Evolutionary conservation across 2,888 invertebrate species (phyloP).

Genomic region (Slavum lentiscoides): DNA sequence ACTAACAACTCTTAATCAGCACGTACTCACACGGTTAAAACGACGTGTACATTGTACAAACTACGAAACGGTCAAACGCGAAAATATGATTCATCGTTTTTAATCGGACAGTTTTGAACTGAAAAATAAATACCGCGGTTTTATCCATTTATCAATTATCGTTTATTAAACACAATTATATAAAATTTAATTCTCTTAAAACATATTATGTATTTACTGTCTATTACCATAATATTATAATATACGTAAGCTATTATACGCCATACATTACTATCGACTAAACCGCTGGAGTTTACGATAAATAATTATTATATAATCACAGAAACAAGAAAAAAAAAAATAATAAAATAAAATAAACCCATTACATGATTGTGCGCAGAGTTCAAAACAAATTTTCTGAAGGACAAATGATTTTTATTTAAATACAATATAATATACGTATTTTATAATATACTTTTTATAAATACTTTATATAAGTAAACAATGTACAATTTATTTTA

Average conservation of each 20-base stretch:
- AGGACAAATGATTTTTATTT: conserved; percentile 17
- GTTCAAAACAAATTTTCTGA: neutral
- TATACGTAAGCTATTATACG: too few species aligned
- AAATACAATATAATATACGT: conserved; percentile 13
- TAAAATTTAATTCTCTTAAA: neutral
- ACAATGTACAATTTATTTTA: conserved; percentile 29
- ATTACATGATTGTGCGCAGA: neutral
- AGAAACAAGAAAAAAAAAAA: conserved; percentile 16
- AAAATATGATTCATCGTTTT: too few species aligned
- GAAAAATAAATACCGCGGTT: neutral
- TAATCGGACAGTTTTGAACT: too few species aligned
- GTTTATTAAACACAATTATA: conserved; percentile 16
- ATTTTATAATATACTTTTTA: conserved; percentile 31
- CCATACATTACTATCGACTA: too few species aligned
- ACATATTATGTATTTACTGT: conserved; percentile 1
- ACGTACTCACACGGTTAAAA: too few species aligned
- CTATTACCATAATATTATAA: neutral
- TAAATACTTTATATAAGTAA: conserved; percentile 31
- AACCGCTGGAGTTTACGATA: conserved; percentile 12
- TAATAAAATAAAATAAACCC: too few species aligned
- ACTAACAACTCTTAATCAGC: too few species aligned
- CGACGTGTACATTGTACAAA: too few species aligned
- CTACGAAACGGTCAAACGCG: too few species aligned
- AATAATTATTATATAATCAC: conserved; percentile 40
- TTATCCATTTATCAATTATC: conserved; percentile 9